Percentiles rank a stretch among this genome's conserved stretches.
Conservation (phyloP, 2,113 vertebrate species). For the Xiphophorus maculatus region DNA sequence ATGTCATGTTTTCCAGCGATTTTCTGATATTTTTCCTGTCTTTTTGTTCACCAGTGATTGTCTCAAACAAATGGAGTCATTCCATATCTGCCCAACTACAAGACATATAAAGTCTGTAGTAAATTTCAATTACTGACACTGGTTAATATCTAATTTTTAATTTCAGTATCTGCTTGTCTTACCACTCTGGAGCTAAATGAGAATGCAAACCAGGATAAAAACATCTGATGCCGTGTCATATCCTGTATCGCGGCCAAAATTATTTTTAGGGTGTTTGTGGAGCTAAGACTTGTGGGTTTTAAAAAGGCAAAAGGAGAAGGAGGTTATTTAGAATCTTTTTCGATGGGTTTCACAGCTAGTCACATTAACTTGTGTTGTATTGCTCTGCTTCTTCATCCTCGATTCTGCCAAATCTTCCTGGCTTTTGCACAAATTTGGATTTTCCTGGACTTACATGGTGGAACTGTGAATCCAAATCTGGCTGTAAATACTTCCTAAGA, state of each 20-base stretch:
- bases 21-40: not conserved
- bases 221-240: not conserved
- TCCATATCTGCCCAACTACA: not conserved
- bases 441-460: not conserved
- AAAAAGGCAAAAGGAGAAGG: not conserved
- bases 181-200: not conserved
- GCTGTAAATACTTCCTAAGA: constrained; percentile 3
- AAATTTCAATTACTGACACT: not conserved
- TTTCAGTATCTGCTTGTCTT: not conserved
- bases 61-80: not conserved
- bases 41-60: not conserved
- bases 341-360: not conserved
- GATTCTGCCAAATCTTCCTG: constrained; percentile 2
- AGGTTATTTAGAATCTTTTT: not conserved
- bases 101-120: not conserved
- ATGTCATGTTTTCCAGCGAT: not conserved
- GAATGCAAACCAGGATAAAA: not conserved
- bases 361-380: constrained; percentile 3
- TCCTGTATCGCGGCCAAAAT: not conserved
- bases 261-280: not conserved
- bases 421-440: constrained; percentile 1
- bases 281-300: not conserved
- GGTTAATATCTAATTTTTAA: not conserved
- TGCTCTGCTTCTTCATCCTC: not conserved
- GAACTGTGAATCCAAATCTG: constrained; percentile 4